Evolutionary conservation across 1,140 invertebrate species (phyloP).

Genomic region (Tribolium castaneum): DNA sequence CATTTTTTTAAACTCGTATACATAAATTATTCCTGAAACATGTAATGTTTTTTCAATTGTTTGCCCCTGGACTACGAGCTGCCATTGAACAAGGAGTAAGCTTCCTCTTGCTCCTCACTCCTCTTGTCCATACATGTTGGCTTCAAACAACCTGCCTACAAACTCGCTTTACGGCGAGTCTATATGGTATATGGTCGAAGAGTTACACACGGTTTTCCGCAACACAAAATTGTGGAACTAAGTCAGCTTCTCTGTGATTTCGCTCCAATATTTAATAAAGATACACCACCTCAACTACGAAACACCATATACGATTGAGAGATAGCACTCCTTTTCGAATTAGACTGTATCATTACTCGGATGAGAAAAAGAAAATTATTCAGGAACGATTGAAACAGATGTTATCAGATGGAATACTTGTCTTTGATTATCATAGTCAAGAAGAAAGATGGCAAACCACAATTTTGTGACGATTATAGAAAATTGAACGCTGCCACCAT

Average conservation of each 20-base stretch:
- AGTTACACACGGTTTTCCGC: too few relatives aligned
- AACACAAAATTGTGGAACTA: too few relatives aligned
- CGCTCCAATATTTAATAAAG: background rate
- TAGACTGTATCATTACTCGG: background rate
- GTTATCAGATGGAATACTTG: constrained; percentile 49
- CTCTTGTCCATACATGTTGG: too few relatives aligned
- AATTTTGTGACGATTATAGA: constrained; percentile 62
- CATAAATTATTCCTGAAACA: too few relatives aligned
- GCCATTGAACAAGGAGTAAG: too few relatives aligned
- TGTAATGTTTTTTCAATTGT: too few relatives aligned
- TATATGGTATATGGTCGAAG: too few relatives aligned
- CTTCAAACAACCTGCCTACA: too few relatives aligned
- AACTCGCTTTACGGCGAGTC: too few relatives aligned
- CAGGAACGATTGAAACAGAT: constrained; percentile 44
- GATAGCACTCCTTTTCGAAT: background rate
- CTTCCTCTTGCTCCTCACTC: too few relatives aligned
- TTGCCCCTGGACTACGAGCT: too few relatives aligned
- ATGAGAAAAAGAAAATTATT: constrained; percentile 1
- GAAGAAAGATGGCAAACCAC: constrained; percentile 37
- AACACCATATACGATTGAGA: background rate
- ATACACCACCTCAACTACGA: background rate
- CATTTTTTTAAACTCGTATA: too few relatives aligned
- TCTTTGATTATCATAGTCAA: constrained; percentile 59
- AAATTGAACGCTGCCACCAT: constrained; percentile 62
- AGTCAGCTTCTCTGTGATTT: background rate